Percentiles rank a stretch among this genome's conserved stretches.
These are phyloP conservation scores for Menidia beryllina DNA, from an alignment of 2,113 vertebrate genomes.

Conservation along the genomic window DNA sequence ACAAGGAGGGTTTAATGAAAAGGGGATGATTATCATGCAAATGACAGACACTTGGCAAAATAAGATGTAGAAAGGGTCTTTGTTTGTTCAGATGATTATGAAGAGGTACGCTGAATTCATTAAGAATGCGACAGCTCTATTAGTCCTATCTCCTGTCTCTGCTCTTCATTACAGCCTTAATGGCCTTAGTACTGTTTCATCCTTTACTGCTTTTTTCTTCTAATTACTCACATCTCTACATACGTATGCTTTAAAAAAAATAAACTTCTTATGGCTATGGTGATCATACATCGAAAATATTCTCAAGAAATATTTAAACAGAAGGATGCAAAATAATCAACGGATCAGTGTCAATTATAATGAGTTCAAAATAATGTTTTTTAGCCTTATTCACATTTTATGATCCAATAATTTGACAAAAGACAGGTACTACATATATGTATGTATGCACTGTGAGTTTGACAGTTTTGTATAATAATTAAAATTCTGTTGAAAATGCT, in stretches of 20 bases:
- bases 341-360: neutral
- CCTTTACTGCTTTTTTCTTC: constrained; percentile 5
- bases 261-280: constrained; percentile 2
- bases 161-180: constrained; percentile 38
- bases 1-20: neutral
- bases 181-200: constrained; percentile 39
- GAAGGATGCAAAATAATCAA: neutral
- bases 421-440: constrained; percentile 20
- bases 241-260: neutral
- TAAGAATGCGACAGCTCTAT: constrained; percentile 33
- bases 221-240: constrained; percentile 28
- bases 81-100: constrained; percentile 32
- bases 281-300: constrained; percentile 14
- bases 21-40: neutral
- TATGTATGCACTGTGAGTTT: too few relatives aligned
- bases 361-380: constrained; percentile 4
- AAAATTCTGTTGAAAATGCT: constrained; percentile 21
- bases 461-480: constrained; percentile 49
- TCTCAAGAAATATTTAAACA: neutral
- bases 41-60: constrained; percentile 11
- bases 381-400: neutral
- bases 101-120: constrained; percentile 42
- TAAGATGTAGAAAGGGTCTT: constrained; percentile 12
- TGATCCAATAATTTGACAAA: neutral
- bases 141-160: constrained; percentile 40